phyloP scores from a whole-genome alignment of 2,888 invertebrate genomes.

The Epistrophe grossulariae region DNA sequence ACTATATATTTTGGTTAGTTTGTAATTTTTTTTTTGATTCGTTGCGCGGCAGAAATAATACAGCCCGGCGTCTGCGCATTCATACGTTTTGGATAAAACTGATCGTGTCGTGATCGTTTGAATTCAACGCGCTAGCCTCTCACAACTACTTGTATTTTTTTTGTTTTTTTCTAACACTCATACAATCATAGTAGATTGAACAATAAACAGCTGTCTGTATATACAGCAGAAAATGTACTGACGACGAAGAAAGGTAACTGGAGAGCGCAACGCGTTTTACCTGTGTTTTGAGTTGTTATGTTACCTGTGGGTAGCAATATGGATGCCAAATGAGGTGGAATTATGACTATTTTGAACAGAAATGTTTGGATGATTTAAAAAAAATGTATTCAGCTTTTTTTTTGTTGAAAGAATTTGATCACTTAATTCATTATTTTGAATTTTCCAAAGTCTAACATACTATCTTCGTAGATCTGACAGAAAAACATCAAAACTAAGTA shows the following conservation, averaged over 20 bases:
- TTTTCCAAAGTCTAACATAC: no score
- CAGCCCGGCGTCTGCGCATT: conserved; percentile 81
- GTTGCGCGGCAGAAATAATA: conserved; percentile 56
- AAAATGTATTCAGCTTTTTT: no score
- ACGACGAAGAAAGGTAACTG: conserved; percentile 34
- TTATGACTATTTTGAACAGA: background rate
- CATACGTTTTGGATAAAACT: conserved; percentile 81
- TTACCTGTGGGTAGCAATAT: conserved; percentile 39
- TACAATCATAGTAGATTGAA: conserved; percentile 43
- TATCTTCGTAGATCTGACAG: no score
- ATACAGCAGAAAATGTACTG: background rate
- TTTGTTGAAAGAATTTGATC: no score
- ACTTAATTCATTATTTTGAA: no score
- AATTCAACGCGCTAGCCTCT: conserved; percentile 63
- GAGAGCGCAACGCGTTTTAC: conserved; percentile 46
- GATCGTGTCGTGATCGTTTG: conserved; percentile 70
- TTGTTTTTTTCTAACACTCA: conserved; percentile 36
- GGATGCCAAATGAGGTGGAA: conserved; percentile 19
- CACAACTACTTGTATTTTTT: conserved; percentile 52
- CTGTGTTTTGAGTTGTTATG: conserved; percentile 25
- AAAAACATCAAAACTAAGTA: no score
- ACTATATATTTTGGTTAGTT: conserved; percentile 1
- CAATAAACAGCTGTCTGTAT: conserved; percentile 64
- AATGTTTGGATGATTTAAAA: no score
- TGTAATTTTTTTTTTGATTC: conserved; percentile 38